These are phyloP conservation scores for Anolis sagrei DNA, from an alignment of 2,113 vertebrate species.

Conservation along the genomic window DNA sequence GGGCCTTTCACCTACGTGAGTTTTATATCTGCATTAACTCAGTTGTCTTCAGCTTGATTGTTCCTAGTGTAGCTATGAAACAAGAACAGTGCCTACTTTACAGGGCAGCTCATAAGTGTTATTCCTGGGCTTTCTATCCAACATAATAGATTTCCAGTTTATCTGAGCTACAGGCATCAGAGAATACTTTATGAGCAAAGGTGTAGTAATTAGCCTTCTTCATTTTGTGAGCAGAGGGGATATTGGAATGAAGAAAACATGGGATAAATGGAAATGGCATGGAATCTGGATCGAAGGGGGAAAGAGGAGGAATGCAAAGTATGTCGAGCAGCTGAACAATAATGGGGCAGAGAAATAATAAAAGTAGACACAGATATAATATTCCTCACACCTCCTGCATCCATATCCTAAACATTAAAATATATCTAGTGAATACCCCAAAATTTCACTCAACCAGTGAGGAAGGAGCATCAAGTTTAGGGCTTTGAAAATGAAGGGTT, in stretches of 20 bases:
- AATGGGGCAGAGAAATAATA: no score
- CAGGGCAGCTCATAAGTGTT: not conserved
- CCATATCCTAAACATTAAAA: no score
- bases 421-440: no score
- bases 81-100: constrained; percentile 1
- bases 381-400: no score
- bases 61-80: not conserved
- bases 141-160: constrained; percentile 4
- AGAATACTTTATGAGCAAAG: not conserved
- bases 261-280: no score
- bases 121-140: not conserved
- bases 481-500: not conserved
- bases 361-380: no score
- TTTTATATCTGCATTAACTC: constrained; percentile 27
- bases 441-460: not conserved
- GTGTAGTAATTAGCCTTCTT: not conserved
- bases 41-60: constrained; percentile 21
- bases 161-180: not conserved
- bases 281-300: no score
- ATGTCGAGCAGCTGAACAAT: not conserved
- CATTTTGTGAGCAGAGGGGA: not conserved
- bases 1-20: not conserved
- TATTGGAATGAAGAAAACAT: not conserved
- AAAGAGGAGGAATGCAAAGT: no score
- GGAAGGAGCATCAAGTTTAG: not conserved